phyloP scores from a whole-genome alignment of 1,140 invertebrate species.

The Melitaea cinxia region DNA sequence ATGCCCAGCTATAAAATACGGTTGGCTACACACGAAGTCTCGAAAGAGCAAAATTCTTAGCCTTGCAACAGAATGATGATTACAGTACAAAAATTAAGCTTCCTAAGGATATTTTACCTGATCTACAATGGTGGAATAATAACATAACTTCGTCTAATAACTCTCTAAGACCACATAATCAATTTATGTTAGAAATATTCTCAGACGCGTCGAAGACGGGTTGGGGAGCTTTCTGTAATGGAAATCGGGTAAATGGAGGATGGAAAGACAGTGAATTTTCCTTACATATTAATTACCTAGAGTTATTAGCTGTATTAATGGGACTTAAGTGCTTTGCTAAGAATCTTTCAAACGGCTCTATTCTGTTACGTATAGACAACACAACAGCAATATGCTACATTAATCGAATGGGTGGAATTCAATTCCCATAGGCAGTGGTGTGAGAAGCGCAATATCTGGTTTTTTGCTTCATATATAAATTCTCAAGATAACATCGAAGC shows the following conservation, averaged over 20 bases:
- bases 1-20: neutral
- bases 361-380: neutral
- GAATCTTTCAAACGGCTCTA: slow-evolving; percentile 21
- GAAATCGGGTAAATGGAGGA: neutral
- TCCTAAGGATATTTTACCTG: neutral
- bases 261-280: neutral
- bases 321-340: neutral
- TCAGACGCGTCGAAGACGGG: neutral
- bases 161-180: no score
- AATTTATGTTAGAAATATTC: neutral
- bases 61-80: neutral
- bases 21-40: neutral
- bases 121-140: neutral
- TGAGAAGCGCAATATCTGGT: slow-evolving; percentile 49
- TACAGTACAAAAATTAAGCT: neutral
- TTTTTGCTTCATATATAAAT: slow-evolving; percentile 61
- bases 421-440: slow-evolving; percentile 60
- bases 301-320: neutral
- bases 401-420: neutral
- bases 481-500: neutral
- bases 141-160: neutral
- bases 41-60: neutral
- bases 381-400: neutral
- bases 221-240: neutral
- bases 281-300: neutral